A percentile compares a stretch with the other conserved stretches of the same genome.
Conservation (phyloP, 2,888 invertebrate genomes). For the Meliscaeva auricollis region DNA sequence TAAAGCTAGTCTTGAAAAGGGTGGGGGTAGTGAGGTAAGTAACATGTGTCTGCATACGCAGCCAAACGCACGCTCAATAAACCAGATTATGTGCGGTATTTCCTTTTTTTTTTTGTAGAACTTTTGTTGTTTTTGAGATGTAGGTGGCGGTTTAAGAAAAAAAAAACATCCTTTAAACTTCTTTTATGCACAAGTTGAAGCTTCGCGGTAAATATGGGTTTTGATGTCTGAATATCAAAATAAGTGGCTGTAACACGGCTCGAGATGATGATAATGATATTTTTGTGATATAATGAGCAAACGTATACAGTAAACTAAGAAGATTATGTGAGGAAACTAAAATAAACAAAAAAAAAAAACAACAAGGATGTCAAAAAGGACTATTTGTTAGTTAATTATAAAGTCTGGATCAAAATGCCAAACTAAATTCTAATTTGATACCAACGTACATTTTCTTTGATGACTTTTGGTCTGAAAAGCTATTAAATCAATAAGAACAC, state of each 20-base stretch:
- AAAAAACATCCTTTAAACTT: constrained; percentile 24
- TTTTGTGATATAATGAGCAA: constrained; percentile 63
- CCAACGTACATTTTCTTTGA: too few relatives aligned
- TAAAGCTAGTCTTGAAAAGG: background rate
- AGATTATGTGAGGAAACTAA: constrained; percentile 3
- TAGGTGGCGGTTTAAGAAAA: constrained; percentile 12
- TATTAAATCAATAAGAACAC: too few relatives aligned
- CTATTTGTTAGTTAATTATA: too few relatives aligned
- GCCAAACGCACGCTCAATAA: constrained; percentile 66
- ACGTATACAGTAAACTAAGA: constrained; percentile 35
- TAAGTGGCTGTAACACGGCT: constrained; percentile 57
- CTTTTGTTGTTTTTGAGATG: constrained; percentile 11
- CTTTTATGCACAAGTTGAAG: constrained; percentile 17
- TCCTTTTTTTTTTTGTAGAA: background rate
- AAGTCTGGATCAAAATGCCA: too few relatives aligned
- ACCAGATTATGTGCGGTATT: constrained; percentile 68
- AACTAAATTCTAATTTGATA: too few relatives aligned
- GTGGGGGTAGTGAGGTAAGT: background rate
- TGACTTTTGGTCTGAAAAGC: too few relatives aligned
- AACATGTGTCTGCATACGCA: constrained; percentile 70
- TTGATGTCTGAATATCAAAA: constrained; percentile 38
- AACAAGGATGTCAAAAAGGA: too few relatives aligned
- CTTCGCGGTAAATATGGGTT: background rate
- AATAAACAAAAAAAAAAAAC: background rate
- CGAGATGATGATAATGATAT: constrained; percentile 58